Conservation (phyloP, 1,140 invertebrate species). For the Drosophila aff. region DNA sequence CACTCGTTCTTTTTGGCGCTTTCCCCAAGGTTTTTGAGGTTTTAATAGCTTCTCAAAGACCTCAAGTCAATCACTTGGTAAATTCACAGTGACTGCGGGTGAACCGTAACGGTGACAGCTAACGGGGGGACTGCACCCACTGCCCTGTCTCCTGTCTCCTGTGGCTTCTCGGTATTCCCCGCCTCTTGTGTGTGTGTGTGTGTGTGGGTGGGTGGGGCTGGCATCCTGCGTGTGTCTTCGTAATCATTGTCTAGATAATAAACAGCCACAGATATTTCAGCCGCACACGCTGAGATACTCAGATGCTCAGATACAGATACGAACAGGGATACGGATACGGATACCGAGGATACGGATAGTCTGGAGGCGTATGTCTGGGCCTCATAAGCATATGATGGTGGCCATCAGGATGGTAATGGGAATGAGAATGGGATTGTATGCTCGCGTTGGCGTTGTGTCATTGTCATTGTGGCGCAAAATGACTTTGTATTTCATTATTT, state of each 20-base stretch:
- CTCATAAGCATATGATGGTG: slow-evolving; percentile 28
- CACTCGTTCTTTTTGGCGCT: too few species aligned
- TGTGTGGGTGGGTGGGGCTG: background rate
- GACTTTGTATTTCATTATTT: slow-evolving; percentile 79
- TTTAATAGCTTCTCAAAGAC: background rate
- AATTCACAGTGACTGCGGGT: slow-evolving; percentile 14
- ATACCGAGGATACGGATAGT: slow-evolving; percentile 10
- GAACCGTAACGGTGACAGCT: slow-evolving; percentile 4
- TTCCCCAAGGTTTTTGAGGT: background rate
- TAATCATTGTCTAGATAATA: slow-evolving; percentile 66
- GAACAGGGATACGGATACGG: background rate
- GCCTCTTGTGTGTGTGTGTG: background rate
- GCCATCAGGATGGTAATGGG: slow-evolving; percentile 7
- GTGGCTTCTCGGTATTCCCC: slow-evolving; percentile 12
- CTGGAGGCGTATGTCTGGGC: background rate
- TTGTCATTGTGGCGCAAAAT: slow-evolving; percentile 65
- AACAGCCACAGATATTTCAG: slow-evolving; percentile 51
- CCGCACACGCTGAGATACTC: slow-evolving; percentile 13
- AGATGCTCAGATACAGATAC: slow-evolving; percentile 13
- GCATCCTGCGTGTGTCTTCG: slow-evolving; percentile 11
- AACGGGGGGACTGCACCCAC: background rate
- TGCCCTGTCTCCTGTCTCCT: background rate
- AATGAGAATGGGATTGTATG: background rate
- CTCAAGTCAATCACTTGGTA: slow-evolving; percentile 10
- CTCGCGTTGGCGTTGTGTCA: slow-evolving; percentile 10